Evolutionary conservation across 2,888 invertebrate species (phyloP).

Genomic region (Pecten maximus): DNA sequence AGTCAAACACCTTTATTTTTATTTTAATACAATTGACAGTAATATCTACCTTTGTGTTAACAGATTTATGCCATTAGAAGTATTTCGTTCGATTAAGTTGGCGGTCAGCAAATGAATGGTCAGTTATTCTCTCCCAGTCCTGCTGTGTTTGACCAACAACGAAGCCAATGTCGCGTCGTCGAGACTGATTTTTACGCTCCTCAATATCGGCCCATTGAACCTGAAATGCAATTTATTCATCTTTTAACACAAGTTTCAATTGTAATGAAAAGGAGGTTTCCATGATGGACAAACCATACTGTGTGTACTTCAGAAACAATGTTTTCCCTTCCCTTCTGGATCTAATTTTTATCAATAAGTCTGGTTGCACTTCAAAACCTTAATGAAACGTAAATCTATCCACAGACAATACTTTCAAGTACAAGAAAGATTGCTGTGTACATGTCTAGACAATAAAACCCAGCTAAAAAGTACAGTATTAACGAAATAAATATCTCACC

Average conservation of each 20-base stretch:
- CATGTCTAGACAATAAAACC: not conserved
- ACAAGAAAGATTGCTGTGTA: too few species aligned
- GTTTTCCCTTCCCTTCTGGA: too few species aligned
- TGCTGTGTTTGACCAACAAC: constrained; percentile 98
- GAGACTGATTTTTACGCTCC: constrained; percentile 94
- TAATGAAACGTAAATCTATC: too few species aligned
- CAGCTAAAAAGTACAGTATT: too few species aligned
- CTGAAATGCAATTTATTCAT: constrained; percentile 84
- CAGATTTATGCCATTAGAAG: constrained; percentile 59
- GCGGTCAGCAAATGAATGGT: constrained; percentile 92
- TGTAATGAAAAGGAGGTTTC: not conserved
- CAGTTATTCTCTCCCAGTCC: constrained; percentile 96
- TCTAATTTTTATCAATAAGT: too few species aligned
- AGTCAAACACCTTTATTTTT: not conserved
- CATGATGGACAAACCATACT: too few species aligned
- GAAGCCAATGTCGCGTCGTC: constrained; percentile 97
- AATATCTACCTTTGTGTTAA: constrained; percentile 44
- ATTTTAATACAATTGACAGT: not conserved
- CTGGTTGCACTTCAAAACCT: too few species aligned
- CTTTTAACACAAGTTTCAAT: too few species aligned
- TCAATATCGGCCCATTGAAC: constrained; percentile 99
- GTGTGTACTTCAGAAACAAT: too few species aligned
- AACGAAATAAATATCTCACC: constrained; percentile 46
- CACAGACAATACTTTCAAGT: too few species aligned
- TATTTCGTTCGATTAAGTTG: constrained; percentile 97